Evolutionary conservation across 2,797 vertebrate species (phyloP).

Genomic region (Cyprinodon diabolis): DNA sequence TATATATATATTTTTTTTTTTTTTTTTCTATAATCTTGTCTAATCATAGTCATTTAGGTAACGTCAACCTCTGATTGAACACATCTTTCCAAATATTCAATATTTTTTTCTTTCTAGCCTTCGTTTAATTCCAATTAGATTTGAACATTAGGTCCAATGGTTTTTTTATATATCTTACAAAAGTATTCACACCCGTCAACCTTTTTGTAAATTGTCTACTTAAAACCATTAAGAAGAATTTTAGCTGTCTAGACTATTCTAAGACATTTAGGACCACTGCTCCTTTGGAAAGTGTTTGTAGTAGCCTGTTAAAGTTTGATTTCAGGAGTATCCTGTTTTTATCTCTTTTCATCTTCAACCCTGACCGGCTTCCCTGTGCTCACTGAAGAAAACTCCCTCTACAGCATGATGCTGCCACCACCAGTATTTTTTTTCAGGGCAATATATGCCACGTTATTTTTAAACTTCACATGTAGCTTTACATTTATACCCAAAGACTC

Average conservation of each 20-base stretch:
- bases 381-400: neutral
- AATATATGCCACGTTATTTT: neutral
- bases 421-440: neutral
- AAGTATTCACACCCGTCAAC: neutral
- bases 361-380: neutral
- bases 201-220: neutral
- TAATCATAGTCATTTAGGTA: slow-evolving; percentile 28
- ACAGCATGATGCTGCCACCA: neutral
- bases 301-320: neutral
- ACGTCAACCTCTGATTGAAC: slow-evolving; percentile 19
- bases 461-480: neutral
- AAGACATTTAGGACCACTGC: neutral
- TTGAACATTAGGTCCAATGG: slow-evolving; percentile 9
- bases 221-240: neutral
- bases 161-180: no score
- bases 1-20: no score
- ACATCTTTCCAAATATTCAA: neutral
- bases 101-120: neutral
- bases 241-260: neutral
- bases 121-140: neutral
- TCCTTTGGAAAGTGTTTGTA: neutral
- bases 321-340: neutral
- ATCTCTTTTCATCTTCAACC: neutral
- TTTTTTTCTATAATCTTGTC: neutral
- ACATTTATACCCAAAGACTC: neutral